A percentile compares a stretch with the other conserved stretches of the same genome.
Evolutionary conservation across 2,797 vertebrate genomes (phyloP).

Genomic region (Cyprinella venusta): DNA sequence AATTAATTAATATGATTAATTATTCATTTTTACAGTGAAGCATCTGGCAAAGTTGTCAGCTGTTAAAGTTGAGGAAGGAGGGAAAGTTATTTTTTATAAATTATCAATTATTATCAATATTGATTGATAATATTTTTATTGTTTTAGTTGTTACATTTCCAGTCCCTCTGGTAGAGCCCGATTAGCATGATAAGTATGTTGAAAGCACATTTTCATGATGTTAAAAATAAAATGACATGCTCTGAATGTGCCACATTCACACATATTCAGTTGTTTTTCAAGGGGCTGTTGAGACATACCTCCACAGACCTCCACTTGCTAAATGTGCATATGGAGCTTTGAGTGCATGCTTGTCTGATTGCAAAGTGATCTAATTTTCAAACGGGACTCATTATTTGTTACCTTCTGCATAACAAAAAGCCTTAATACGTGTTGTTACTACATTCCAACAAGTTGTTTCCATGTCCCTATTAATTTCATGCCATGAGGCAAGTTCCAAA

Average conservation of each 20-base stretch:
- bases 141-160: neutral
- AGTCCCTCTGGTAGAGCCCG: neutral
- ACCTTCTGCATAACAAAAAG: slow-evolving; percentile 40
- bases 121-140: neutral
- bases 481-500: slow-evolving; percentile 41
- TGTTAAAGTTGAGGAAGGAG: neutral
- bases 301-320: slow-evolving; percentile 5
- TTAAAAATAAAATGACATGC: neutral
- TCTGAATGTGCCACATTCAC: neutral
- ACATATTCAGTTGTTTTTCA: neutral
- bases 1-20: too few species aligned
- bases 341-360: neutral
- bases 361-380: slow-evolving; percentile 7
- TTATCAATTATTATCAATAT: too few species aligned
- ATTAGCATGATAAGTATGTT: neutral
- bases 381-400: slow-evolving; percentile 31
- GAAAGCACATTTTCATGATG: slow-evolving; percentile 7
- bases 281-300: neutral
- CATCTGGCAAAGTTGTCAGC: neutral
- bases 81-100: neutral
- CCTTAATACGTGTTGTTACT: neutral
- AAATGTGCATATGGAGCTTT: slow-evolving; percentile 15
- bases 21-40: neutral
- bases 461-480: slow-evolving; percentile 45
- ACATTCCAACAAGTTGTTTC: slow-evolving; percentile 32